Base-by-base conservation (phyloP, 64 coral and sea anemone genomes). In the Acropora yongei region DNA sequence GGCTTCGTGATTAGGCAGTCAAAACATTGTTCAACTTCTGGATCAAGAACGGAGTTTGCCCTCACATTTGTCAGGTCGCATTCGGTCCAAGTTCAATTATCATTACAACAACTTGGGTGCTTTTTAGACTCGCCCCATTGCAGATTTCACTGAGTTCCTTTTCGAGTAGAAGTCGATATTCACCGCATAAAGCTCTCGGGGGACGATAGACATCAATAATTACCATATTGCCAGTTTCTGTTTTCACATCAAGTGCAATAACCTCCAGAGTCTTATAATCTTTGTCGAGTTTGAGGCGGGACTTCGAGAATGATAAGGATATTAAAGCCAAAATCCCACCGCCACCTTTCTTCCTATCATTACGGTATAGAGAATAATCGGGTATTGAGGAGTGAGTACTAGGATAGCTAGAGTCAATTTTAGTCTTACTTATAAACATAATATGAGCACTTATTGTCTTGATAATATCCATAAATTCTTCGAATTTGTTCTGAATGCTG, bases 81-180 rank as follows among this genome's bases (percentile, higher is more conserved):
- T 55, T 55, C 51, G 51, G 51, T 55, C 51, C 51, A 55, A 55
- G 51, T 55, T 55, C 51, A 55, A 1, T n/a, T n/a, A n/a, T n/a
- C n/a, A n/a, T n/a, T n/a, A 77, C 75, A 0, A 92, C 90, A 86
- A 49, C 63, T 12, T 86, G 44, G 49, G 51, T 55, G 51, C 71
- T 86, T 86, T 86, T 72, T 16, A 92, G 39, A 68, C 69, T 92
- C 0, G 90, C 90, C 90, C 90, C 86, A 12, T 78, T 92, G 58
- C 81, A 92, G 11, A 92, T 20, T 40, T 86, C 90, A 63, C 82
- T 92, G 8, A 92, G 82, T 57, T 92, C 72, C 16, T 68, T 86
- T 92, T 92, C 90, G 17, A 92, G 63, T 8, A 74, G 19, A 8
- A 76, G 19, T 86, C 78, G 72, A 57, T 92, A 92, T 66, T 92